Evolutionary conservation across 2,888 invertebrate genomes (phyloP).

Genomic region (Himalopsyche kuldschensis): DNA sequence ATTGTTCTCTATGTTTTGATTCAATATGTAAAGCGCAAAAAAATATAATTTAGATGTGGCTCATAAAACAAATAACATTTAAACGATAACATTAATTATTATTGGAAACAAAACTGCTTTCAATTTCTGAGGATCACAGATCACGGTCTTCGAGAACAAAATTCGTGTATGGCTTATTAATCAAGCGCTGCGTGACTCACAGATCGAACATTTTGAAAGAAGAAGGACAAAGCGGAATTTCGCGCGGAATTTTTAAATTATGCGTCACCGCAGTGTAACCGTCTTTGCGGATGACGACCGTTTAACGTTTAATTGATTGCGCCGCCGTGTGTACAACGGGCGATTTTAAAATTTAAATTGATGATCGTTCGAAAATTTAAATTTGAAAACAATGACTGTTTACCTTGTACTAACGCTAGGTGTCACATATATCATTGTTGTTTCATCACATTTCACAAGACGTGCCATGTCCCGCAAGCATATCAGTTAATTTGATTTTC

Average conservation of each 20-base stretch:
- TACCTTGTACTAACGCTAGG: too few species aligned
- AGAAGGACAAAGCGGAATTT: neutral
- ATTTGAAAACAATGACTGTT: neutral
- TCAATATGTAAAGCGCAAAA: too few species aligned
- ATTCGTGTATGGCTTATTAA: neutral
- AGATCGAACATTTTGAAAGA: neutral
- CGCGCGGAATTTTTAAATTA: neutral
- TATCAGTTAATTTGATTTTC: too few species aligned
- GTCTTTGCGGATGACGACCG: neutral
- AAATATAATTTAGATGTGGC: too few species aligned
- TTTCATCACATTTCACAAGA: too few species aligned
- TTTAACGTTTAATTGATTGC: neutral
- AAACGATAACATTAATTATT: too few species aligned
- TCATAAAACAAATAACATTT: too few species aligned
- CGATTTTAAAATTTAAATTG: neutral
- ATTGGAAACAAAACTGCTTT: neutral
- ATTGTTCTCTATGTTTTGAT: too few species aligned
- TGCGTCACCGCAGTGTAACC: neutral
- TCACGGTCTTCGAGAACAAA: neutral
- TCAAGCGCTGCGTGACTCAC: neutral
- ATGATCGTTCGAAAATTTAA: neutral
- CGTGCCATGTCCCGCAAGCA: too few species aligned
- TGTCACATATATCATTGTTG: too few species aligned
- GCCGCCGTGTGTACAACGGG: neutral
- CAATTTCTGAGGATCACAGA: neutral